Percentiles rank a stretch among this genome's conserved stretches.
Evolutionary conservation across 2,888 invertebrate genomes (phyloP).

Genomic region (Trachelus iudaicus): DNA sequence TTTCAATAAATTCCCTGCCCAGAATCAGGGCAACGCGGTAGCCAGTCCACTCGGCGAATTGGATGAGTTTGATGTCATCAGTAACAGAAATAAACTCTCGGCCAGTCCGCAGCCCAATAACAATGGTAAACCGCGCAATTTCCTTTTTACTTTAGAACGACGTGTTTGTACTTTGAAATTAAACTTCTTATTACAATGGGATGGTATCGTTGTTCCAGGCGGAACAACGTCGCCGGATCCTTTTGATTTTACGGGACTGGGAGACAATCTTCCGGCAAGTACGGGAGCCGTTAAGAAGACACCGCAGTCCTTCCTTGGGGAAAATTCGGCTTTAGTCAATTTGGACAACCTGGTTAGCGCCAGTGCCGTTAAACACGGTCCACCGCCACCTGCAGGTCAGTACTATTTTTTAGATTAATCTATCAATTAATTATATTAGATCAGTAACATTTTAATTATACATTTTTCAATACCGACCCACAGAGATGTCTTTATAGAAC

Average conservation of each 20-base stretch:
- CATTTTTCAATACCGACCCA: not conserved
- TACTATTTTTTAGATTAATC: constrained; percentile 15
- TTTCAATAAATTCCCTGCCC: constrained; percentile 49
- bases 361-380: constrained; percentile 61
- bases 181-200: not conserved
- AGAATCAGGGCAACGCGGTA: constrained; percentile 46
- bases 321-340: constrained; percentile 96
- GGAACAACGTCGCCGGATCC: constrained; percentile 71
- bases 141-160: constrained; percentile 14
- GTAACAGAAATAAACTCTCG: constrained; percentile 75
- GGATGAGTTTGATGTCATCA: constrained; percentile 89
- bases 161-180: constrained; percentile 2
- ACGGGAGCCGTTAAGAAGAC: constrained; percentile 83
- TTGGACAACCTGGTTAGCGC: constrained; percentile 92
- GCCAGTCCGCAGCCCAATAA: constrained; percentile 57
- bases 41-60: constrained; percentile 74
- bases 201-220: constrained; percentile 38
- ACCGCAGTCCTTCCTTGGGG: constrained; percentile 95
- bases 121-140: constrained; percentile 47
- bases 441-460: not conserved
- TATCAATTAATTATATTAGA: constrained; percentile 29
- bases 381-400: constrained; percentile 68
- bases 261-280: constrained; percentile 68
- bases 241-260: constrained; percentile 76
- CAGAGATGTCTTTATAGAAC: not conserved